Evolutionary conservation across 2,888 invertebrate species (phyloP).

Genomic region (Macrophya annulata): DNA sequence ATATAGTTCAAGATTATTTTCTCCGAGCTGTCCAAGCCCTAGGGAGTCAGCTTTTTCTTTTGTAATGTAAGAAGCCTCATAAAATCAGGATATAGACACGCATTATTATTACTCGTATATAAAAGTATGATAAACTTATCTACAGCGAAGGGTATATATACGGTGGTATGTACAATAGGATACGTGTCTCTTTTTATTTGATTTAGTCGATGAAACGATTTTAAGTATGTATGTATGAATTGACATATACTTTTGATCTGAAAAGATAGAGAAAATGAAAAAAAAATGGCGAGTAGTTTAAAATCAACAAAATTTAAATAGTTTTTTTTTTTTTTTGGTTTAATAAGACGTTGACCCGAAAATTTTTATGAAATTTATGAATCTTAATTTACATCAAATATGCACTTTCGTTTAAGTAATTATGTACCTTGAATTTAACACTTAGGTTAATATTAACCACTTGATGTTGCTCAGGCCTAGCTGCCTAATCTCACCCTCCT

Average conservation of each 20-base stretch:
- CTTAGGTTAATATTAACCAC: constrained; percentile 13
- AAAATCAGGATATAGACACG: background rate
- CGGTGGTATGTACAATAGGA: background rate
- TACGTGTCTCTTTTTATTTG: background rate
- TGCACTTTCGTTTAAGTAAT: constrained; percentile 14
- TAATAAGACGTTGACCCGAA: background rate
- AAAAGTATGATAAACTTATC: background rate
- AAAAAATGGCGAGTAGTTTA: background rate
- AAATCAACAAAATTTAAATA: background rate
- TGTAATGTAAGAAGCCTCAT: background rate
- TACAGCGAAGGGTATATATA: background rate
- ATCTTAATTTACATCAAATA: background rate
- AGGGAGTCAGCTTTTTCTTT: background rate
- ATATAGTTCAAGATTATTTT: background rate
- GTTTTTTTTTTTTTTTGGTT: background rate
- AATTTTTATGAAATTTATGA: background rate
- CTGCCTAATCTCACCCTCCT: background rate
- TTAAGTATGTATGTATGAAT: background rate
- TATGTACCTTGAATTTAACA: constrained; percentile 14
- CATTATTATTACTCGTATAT: background rate
- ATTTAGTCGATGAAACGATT: background rate
- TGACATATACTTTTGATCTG: background rate
- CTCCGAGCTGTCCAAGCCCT: background rate
- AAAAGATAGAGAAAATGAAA: background rate
- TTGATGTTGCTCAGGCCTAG: background rate